Evolutionary conservation across 2,888 invertebrate genomes (phyloP).

Genomic region (Caenorhabditis zanzibari): DNA sequence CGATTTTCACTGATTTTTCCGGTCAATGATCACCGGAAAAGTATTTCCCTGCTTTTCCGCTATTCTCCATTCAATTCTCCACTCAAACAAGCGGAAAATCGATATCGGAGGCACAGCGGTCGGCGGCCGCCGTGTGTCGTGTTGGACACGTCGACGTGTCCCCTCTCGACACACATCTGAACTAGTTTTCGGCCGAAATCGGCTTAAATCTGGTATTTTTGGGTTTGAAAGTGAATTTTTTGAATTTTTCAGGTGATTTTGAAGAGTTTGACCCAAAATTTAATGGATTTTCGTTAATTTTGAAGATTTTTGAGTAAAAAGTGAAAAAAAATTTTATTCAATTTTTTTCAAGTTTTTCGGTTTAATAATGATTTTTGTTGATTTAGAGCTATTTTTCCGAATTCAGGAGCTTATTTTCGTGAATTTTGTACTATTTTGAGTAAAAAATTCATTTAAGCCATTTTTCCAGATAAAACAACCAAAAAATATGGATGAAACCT

Average conservation of each 20-base stretch:
- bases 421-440: too few species aligned
- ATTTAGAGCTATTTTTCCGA: too few species aligned
- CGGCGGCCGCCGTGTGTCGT: not conserved
- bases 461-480: too few species aligned
- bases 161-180: not conserved
- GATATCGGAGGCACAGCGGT: not conserved
- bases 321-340: not conserved
- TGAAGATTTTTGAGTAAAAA: not conserved
- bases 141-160: not conserved
- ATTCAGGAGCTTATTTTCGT: too few species aligned
- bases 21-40: slow-evolving; percentile 1
- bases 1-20: not conserved
- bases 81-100: not conserved
- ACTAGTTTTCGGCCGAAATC: not conserved
- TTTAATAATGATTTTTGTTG: not conserved
- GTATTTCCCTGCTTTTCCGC: not conserved
- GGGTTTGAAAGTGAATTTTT: not conserved
- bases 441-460: too few species aligned
- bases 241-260: slow-evolving; percentile 4
- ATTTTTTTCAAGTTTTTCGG: not conserved
- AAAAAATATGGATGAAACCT: too few species aligned
- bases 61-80: not conserved
- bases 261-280: not conserved
- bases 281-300: not conserved
- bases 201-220: not conserved